Base-by-base conservation (phyloP, 23 tunicate species). In the Trididemnum nubilum region DNA sequence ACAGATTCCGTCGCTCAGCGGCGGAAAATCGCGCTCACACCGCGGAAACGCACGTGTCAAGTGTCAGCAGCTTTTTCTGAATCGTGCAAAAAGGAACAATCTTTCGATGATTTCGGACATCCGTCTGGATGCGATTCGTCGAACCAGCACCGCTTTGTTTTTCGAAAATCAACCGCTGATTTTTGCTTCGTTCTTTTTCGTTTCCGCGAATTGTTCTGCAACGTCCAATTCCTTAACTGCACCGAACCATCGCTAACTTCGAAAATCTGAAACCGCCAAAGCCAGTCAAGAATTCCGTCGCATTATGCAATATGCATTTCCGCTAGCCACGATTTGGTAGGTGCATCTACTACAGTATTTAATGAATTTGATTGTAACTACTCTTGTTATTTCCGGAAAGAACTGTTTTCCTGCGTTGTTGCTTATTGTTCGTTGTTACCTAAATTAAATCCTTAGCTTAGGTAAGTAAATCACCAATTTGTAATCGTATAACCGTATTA, bases 101-200 rank as follows among this genome's bases (percentile, higher is more conserved):
- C 49, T 2, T 40, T 30, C 3, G 69, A 58, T 22, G 52, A 15
- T 5, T 79, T 29, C 5, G 97, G 97, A 35, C 97, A 91, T 2
- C 97, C 97, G 70, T 91, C 90, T 18, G 97, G 97, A 37, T 91
- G 97, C 49, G 75, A 31, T 12, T 2, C 34, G 33, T 81, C 34
- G 77, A 91, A 91, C 97, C 97, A 91, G 59, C 97, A 91, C 32
- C 36, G 52, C 40, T 77, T 91, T 5, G 97, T 91, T 70, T 86
- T 91, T 27, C 21, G 32, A 34, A 2, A 77, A 29, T 19, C 49
- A 34, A 2, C 27, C 3, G 21, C 21, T 12, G 51, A 32, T 34
- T 69, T 40, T 32, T 29, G 36, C 65, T 73, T 77, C 49, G n/a
- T 24, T 18, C 70, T 76, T 66, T 82, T 88, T 58, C 30, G 65